Base-by-base conservation (phyloP, 2,888 invertebrate genomes). In the Spatulosminthurus flaviceps region DNA sequence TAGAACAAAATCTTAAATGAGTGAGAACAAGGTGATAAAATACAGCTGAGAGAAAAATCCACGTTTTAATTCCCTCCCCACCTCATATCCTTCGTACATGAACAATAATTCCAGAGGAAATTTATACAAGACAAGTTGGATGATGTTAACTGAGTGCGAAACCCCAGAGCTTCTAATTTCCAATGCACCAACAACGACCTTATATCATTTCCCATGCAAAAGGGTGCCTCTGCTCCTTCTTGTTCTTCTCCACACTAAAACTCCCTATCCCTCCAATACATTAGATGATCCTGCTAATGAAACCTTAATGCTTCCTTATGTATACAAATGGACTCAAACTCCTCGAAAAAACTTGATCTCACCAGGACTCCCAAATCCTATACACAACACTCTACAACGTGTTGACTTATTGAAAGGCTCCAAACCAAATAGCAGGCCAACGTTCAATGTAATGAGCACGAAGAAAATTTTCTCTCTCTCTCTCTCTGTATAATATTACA, bases 91-190 rank as follows among this genome's bases (percentile, higher is more conserved):
- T 7, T 34, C 9, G 34, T 7, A 9, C 4, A 34, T 34, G 4
- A 34, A 4, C 4, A 7, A 34, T 9, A 34, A 34, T 34, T 34
- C 34, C 34, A 34, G 34, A 34, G 34, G 34, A 34, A 64, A 64
- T 64, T 64, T 64, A 64, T 64, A 64, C 24, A 21, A n/a, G 22
- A 64, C 64, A 64, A 13, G 24, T 16, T n/a, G 21, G 64, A n/a
- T 21, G 21, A 24, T 64, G 24, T 24, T 64, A 64, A 64, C 22
- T 24, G 64, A 21, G 69, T 42, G 34, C n/a, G 72, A 72, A 72
- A 72, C 72, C 72, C 72, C 43, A 41, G 72, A 72, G 72, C 34
- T 34, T 72, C n/a, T 72, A 72, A 72, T 72, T 72, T 34, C 72
- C 41, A 29, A 72, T 72, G 72, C 64, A 64, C 22, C n/a, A n/a